Base-by-base conservation (phyloP, 2,797 vertebrate species). In the Danio albolineatus region DNA sequence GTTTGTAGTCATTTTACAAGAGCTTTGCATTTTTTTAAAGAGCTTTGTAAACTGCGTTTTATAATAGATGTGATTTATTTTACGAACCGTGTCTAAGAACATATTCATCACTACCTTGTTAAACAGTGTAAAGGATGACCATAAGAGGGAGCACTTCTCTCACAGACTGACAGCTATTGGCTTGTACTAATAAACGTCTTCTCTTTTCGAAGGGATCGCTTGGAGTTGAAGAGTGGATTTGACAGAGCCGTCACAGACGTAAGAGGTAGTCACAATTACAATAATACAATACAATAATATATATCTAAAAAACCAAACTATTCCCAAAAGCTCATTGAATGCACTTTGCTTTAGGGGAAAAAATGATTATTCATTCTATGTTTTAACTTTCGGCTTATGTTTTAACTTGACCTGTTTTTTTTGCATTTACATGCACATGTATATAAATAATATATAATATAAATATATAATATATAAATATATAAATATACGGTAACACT, bases 71-170 rank as follows among this genome's bases (percentile, higher is more conserved):
- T 38, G 41, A 36, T 60, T 19, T 12, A 59, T n/a, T 73, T 73
- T 14, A 38, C 17, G 12, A 59, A n/a, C 54, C 44, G n/a, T 17
- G 71, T 56, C 39, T 72, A 39, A 21, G 38, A 44, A 3, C 53
- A 44, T 19, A 44, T 72, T 57, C 51, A 72, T 72, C 70, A 72
- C 13, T 9, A 36, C 53, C 13, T 16, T 67, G 69, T 72, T 51
- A 49, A 71, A 48, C 7, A 14, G 6, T 19, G 17, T 56, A 38
- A 62, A 57, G 51, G 57, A 66, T 59, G 17, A 53, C 66, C 73
- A 14, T 78, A 78, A 82, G 70, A 80, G 73, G 80, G 74, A 62
- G 67, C 62, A 80, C 46, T 78, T 54, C 53, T 70, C 60, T 57
- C 78, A 76, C 14, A 41, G 6, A 54, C 62, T 62, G 19, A 10